Evolutionary conservation across 2,797 vertebrate genomes (phyloP).

Genomic region (Poeciliopsis turneri): DNA sequence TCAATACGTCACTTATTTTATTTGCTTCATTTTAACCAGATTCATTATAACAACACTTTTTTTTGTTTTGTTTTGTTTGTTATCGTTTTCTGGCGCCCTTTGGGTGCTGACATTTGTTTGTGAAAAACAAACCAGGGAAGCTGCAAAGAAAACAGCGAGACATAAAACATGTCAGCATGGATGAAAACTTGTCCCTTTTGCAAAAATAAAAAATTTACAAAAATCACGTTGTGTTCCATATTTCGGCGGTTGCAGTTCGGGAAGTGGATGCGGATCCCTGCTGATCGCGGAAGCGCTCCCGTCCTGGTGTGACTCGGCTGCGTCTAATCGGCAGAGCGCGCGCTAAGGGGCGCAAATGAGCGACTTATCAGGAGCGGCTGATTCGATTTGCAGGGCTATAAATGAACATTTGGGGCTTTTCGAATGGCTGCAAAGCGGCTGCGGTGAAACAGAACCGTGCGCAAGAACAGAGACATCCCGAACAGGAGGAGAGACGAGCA

Average conservation of each 20-base stretch:
- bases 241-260: not conserved
- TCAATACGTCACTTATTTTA: not conserved
- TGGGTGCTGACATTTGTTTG: not conserved
- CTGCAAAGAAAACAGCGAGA: not conserved
- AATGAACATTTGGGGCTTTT: constrained; percentile 41
- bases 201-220: not conserved
- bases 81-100: not conserved
- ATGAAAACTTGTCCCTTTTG: not conserved
- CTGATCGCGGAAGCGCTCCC: constrained; percentile 29
- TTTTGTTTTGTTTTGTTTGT: not conserved
- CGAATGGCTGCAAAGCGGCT: not conserved
- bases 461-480: not conserved
- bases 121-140: not conserved
- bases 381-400: constrained; percentile 43
- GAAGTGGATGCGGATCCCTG: constrained; percentile 15
- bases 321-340: constrained; percentile 51
- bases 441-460: not conserved
- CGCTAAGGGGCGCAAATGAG: constrained; percentile 42
- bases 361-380: constrained; percentile 39
- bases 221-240: not conserved
- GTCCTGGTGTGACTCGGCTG: constrained; percentile 45
- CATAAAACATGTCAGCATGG: not conserved
- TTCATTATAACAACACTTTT: not conserved
- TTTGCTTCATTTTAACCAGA: not conserved
- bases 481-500: not conserved